phyloP scores from a whole-genome alignment of 2,797 vertebrate species.

The Gobio occitaniae region DNA sequence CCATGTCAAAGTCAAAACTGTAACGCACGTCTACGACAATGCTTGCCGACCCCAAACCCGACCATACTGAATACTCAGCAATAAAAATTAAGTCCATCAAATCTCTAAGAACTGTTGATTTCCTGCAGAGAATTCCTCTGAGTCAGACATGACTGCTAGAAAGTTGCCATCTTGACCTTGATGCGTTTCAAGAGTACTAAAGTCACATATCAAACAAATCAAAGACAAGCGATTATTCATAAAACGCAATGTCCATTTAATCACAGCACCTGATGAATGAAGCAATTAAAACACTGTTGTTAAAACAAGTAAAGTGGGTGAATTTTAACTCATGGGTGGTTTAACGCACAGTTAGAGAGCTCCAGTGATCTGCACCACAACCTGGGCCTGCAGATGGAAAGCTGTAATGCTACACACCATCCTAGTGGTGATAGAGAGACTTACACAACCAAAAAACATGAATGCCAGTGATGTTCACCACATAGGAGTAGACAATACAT shows the following conservation, averaged over 20 bases:
- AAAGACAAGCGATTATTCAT: constrained; percentile 59
- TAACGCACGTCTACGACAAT: neutral
- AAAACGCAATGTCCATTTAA: constrained; percentile 64
- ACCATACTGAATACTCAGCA: constrained; percentile 37
- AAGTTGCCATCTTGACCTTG: constrained; percentile 40
- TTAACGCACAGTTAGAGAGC: constrained; percentile 44
- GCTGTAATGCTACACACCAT: constrained; percentile 7
- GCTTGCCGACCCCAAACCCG: constrained; percentile 18
- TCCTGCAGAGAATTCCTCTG: neutral
- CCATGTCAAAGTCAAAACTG: constrained; percentile 36
- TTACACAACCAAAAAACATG: neutral
- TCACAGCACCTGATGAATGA: constrained; percentile 64
- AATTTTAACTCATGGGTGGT: constrained; percentile 51
- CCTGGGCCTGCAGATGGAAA: constrained; percentile 36
- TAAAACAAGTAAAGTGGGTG: constrained; percentile 53
- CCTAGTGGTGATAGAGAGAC: neutral
- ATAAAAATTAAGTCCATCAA: neutral
- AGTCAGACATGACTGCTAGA: constrained; percentile 26
- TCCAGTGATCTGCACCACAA: constrained; percentile 35
- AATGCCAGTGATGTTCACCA: neutral
- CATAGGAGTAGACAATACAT: neutral
- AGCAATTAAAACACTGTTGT: constrained; percentile 64
- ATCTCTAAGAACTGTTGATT: neutral
- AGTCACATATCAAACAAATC: constrained; percentile 19
- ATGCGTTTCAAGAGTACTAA: constrained; percentile 25